These are phyloP conservation scores for Drosophila nigromelanica DNA, from an alignment of 1,140 invertebrate species.

Conservation along the genomic window DNA sequence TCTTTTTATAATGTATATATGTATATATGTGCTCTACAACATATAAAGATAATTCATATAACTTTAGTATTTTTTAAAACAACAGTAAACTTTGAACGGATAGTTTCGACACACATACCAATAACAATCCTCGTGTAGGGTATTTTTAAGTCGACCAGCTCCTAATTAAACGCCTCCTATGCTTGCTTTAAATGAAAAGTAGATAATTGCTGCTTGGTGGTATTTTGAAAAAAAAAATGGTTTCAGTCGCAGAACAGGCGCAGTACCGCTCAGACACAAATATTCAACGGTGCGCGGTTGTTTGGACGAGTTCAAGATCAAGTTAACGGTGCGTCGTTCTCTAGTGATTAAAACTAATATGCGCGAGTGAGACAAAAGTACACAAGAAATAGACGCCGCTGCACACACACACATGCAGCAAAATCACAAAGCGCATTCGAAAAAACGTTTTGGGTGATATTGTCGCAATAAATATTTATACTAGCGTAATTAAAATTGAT, in stretches of 20 bases:
- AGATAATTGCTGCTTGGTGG: constrained; percentile 65
- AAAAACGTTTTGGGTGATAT: constrained; percentile 42
- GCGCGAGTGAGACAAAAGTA: constrained; percentile 53
- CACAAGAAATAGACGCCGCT: constrained; percentile 49
- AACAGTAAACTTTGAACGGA: too few species aligned
- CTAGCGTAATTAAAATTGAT: constrained; percentile 50
- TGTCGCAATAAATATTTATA: constrained; percentile 52
- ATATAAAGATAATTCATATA: too few species aligned
- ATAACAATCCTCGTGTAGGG: constrained; percentile 17
- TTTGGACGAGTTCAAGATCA: constrained; percentile 60
- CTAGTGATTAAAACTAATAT: constrained; percentile 32
- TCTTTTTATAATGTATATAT: too few species aligned
- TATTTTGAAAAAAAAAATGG: constrained; percentile 48
- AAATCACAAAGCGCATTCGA: constrained; percentile 14
- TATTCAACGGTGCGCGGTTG: constrained; percentile 21
- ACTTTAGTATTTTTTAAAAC: too few species aligned
- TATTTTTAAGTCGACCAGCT: constrained; percentile 13
- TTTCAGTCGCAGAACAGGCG: constrained; percentile 64
- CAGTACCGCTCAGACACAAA: constrained; percentile 36
- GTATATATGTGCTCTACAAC: too few species aligned
- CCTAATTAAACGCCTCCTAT: neutral
- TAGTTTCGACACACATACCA: too few species aligned
- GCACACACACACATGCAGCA: constrained; percentile 12
- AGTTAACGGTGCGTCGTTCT: constrained; percentile 64
- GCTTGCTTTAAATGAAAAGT: constrained; percentile 63